Base-by-base conservation (phyloP, 1,140 invertebrate genomes). In the Diorhabda sublineata region DNA sequence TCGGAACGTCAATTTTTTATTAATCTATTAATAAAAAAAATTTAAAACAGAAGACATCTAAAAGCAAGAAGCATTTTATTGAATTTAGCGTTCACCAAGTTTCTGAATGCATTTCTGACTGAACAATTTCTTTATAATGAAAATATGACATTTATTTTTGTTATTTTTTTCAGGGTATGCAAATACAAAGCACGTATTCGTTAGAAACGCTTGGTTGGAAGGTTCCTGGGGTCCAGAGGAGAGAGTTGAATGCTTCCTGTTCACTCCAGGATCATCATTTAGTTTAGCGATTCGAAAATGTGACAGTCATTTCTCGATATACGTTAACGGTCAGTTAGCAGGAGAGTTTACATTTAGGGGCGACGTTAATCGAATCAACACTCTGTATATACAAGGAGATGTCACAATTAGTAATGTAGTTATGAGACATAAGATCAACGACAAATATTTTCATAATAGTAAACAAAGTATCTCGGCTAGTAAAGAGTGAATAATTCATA, bases 381-480 rank as follows among this genome's bases (percentile, higher is more conserved):
- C 82, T 6, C 72, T 84, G 5, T 83, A 83, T 61, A 83, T 85
- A 45, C 79, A 82, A 61, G 84, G 84, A 61, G 84, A 84, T 73
- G 71, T 84, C 60, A 58, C 73, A 8, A 60, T 80, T 4, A 57
- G 67, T 61, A 61, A 67, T 44, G 72, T 80, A 60, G 69, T 64
- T 61, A 60, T 76, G 65, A 75, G 69, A 52, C 47, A 52, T 52
- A 52, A 52, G 6, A 52, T 52, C 6, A 52, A n/a, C 47, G 47
- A 52, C 47, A 52, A 52, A 52, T 52, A 52, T 52, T 52, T 52
- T 52, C 6, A 3, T 3, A 52, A 52, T 8, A 52, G 47, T 52
- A 52, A n/a, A n/a, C 47, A 52, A n/a, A 52, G 47, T 52, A 52
- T 52, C 26, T 26, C 26, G 26, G 26, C 26, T 26, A 26, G 26